Percentiles rank a stretch among this genome's conserved stretches.
These are phyloP conservation scores for Oreochromis grahami DNA, from an alignment of 2,797 vertebrate species.

Conservation along the genomic window DNA sequence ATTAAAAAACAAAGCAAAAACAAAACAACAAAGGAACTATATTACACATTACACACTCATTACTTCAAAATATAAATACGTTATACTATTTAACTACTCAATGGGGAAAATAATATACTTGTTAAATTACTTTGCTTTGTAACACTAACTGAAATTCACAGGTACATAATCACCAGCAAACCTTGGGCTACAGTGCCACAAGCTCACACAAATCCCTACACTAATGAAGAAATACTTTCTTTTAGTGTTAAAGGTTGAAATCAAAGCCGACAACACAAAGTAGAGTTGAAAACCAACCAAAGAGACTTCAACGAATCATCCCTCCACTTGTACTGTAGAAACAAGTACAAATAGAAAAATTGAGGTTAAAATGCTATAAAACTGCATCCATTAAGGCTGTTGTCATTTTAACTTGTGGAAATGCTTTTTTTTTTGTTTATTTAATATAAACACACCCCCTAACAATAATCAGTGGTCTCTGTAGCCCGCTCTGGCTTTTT, in stretches of 20 bases:
- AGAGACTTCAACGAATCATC: accelerated
- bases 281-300: neutral
- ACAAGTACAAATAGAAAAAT: neutral
- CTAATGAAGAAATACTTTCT: neutral
- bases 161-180: neutral
- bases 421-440: neutral
- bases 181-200: neutral
- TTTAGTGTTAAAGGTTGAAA: neutral
- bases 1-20: neutral
- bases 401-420: neutral
- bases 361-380: neutral
- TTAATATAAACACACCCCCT: neutral
- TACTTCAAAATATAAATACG: neutral
- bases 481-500: neutral
- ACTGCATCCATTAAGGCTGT: neutral
- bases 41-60: neutral
- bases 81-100: neutral
- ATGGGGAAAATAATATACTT: neutral
- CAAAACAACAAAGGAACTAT: accelerated
- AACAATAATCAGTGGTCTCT: neutral
- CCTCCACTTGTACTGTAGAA: neutral
- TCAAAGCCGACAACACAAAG: neutral
- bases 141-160: neutral
- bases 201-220: neutral
- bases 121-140: neutral